phyloP scores from a whole-genome alignment of 2,797 vertebrate species.

The Bothrops alternatus region DNA sequence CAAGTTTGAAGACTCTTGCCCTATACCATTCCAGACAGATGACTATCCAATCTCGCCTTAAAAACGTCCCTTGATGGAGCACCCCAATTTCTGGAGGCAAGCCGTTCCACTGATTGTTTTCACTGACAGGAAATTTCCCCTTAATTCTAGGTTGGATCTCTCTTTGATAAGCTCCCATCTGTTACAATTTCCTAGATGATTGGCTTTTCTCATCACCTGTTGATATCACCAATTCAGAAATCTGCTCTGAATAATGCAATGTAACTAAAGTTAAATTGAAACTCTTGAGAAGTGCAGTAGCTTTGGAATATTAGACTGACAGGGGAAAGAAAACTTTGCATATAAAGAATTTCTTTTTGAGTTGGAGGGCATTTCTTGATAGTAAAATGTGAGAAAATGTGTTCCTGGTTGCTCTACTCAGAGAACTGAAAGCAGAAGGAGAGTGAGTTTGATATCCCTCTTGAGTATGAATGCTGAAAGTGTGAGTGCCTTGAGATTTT shows the following conservation, averaged over 20 bases:
- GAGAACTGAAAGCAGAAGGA: not conserved
- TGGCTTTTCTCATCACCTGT: not conserved
- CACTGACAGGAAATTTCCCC: not conserved
- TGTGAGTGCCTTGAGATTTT: not conserved
- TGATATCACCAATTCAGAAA: not conserved
- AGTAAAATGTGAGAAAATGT: not conserved
- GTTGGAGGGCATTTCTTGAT: not conserved
- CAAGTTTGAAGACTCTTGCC: no score
- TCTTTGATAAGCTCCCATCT: not conserved
- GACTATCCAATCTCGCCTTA: no score
- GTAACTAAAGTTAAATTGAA: not conserved
- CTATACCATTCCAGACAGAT: no score
- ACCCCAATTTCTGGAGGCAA: not conserved
- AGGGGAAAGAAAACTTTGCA: not conserved
- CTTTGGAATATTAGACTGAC: not conserved
- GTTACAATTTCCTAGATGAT: not conserved
- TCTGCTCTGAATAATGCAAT: not conserved
- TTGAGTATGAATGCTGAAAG: not conserved
- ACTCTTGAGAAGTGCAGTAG: not conserved
- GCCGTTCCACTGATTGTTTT: not conserved
- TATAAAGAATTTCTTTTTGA: not conserved
- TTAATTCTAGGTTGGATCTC: not conserved
- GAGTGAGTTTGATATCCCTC: not conserved
- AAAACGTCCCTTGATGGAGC: not conserved
- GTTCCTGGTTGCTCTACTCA: not conserved